phyloP scores from a whole-genome alignment of 2,888 invertebrate species.

The Spodoptera picta region DNA sequence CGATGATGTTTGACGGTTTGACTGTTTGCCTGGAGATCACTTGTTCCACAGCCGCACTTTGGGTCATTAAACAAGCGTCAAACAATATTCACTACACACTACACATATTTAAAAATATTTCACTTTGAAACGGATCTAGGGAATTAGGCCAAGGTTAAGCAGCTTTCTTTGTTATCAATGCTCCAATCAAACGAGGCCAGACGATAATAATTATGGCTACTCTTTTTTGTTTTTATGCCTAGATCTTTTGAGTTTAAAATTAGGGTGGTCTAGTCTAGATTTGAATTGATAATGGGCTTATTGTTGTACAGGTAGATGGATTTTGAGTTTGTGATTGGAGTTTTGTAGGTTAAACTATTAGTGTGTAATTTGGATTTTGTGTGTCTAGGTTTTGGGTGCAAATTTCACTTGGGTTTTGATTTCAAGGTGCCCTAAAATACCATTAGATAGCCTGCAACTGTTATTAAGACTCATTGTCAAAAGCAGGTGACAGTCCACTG shows the following conservation, averaged over 20 bases:
- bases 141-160: constrained; percentile 51
- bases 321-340: not conserved
- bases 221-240: constrained; percentile 6
- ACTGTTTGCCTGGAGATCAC: too few relatives aligned
- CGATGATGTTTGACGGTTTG: too few relatives aligned
- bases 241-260: constrained; percentile 14
- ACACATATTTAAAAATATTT: constrained; percentile 42
- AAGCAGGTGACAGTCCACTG: too few relatives aligned
- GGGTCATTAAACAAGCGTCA: too few relatives aligned
- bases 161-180: constrained; percentile 51
- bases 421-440: too few relatives aligned
- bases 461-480: too few relatives aligned
- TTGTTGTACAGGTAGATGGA: constrained; percentile 3
- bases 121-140: constrained; percentile 43
- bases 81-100: not conserved
- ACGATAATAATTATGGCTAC: constrained; percentile 20
- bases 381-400: too few relatives aligned
- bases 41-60: too few relatives aligned
- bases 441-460: too few relatives aligned
- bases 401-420: too few relatives aligned
- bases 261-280: constrained; percentile 8
- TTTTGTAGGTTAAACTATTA: too few relatives aligned
- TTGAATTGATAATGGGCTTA: constrained; percentile 7
- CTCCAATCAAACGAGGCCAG: constrained; percentile 29
- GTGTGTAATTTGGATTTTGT: too few relatives aligned